Evolutionary conservation across 1,140 invertebrate species (phyloP).

Genomic region (Pinna nobilis): DNA sequence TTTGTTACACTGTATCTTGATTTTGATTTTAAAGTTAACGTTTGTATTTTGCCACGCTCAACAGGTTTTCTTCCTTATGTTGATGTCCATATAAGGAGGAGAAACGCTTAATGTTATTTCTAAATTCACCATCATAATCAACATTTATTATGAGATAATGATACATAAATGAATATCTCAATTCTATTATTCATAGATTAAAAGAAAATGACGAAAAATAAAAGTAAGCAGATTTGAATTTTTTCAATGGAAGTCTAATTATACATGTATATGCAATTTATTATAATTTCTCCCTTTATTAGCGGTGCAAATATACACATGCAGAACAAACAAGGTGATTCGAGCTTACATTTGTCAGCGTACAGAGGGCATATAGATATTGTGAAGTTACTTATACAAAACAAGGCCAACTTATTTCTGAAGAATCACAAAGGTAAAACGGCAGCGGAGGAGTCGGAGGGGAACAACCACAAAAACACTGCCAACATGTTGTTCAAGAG

Average conservation of each 20-base stretch:
- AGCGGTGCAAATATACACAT: slow-evolving; percentile 49
- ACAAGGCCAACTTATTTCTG: slow-evolving; percentile 51
- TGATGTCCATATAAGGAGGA: too few relatives aligned
- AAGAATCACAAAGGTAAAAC: slow-evolving; percentile 52
- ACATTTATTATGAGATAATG: too few relatives aligned
- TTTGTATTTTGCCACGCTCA: too few relatives aligned
- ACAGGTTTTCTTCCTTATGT: too few relatives aligned
- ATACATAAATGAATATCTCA: too few relatives aligned
- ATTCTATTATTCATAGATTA: too few relatives aligned
- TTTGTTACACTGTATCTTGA: background rate
- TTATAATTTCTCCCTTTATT: slow-evolving; percentile 2
- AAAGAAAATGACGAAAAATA: too few relatives aligned
- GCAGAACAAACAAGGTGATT: slow-evolving; percentile 59
- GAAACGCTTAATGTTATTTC: too few relatives aligned
- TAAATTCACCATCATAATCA: too few relatives aligned
- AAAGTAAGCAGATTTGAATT: too few relatives aligned
- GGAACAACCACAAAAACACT: slow-evolving; percentile 21
- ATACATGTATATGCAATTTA: background rate
- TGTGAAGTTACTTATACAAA: slow-evolving; percentile 55
- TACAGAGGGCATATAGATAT: slow-evolving; percentile 60
- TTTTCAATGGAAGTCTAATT: background rate
- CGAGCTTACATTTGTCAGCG: slow-evolving; percentile 64
- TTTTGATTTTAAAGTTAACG: background rate
- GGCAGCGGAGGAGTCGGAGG: slow-evolving; percentile 50
- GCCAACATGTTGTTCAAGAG: slow-evolving; percentile 4